These are phyloP conservation scores for Tokudaia tokunoshimensis DNA, from an alignment of 2,797 vertebrate genomes.

Conservation along the genomic window DNA sequence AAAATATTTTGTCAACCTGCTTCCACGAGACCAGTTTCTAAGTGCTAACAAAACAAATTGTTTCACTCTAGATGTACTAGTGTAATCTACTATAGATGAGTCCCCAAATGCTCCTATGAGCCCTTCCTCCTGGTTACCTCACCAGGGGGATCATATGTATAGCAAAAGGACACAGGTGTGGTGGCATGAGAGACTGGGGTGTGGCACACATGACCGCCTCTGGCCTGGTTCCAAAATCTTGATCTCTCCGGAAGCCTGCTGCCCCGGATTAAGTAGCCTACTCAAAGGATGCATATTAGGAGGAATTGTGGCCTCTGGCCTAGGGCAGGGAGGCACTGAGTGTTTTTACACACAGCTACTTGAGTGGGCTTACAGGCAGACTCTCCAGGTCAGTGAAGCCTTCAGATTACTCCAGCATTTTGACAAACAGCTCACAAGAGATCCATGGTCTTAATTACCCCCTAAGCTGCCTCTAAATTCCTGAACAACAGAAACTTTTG, in stretches of 20 bases:
- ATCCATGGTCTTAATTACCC: neutral
- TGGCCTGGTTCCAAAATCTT: neutral
- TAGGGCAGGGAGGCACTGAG: neutral
- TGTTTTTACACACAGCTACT: neutral
- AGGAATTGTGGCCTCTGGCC: neutral
- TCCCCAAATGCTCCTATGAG: neutral
- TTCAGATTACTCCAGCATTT: neutral
- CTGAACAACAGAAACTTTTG: conserved; percentile 8
- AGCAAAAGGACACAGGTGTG: neutral
- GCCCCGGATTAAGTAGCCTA: neutral
- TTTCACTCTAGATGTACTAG: neutral
- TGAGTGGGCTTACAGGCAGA: neutral
- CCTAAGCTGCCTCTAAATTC: neutral
- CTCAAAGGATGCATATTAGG: neutral
- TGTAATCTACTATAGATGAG: neutral
- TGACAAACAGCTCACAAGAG: neutral
- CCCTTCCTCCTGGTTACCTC: neutral
- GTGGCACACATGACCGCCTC: neutral
- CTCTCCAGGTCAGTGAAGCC: neutral
- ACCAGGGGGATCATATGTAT: neutral
- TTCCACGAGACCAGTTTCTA: conserved; percentile 7
- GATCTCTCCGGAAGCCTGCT: neutral
- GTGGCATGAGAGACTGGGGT: neutral
- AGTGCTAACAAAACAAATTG: neutral
- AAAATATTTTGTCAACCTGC: neutral